A percentile compares a stretch with the other conserved stretches of the same genome.
These are phyloP conservation scores for Strix aluco DNA, from an alignment of 2,113 vertebrate genomes.

Conservation along the genomic window DNA sequence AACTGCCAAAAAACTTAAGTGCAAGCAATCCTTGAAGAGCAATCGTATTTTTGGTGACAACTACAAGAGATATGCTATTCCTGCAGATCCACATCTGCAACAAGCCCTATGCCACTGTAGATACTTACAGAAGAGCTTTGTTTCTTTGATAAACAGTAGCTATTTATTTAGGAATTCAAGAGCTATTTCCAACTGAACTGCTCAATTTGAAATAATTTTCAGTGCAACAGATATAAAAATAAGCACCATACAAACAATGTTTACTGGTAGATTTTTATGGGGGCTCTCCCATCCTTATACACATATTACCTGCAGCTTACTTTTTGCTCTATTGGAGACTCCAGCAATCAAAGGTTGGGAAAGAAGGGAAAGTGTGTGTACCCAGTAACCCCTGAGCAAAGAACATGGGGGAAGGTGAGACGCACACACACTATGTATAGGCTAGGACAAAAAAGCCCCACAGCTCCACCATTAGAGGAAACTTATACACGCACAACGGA, in stretches of 20 bases:
- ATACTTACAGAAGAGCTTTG: background rate
- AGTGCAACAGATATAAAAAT: background rate
- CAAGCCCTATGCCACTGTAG: background rate
- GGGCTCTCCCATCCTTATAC: background rate
- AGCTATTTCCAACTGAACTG: background rate
- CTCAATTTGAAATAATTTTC: background rate
- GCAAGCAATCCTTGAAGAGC: background rate
- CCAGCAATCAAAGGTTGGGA: background rate
- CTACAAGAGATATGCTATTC: background rate
- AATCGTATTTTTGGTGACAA: background rate
- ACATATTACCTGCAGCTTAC: background rate
- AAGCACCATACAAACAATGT: background rate
- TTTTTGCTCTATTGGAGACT: background rate
- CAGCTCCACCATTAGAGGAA: background rate
- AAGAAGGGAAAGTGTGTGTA: background rate
- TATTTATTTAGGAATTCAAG: background rate
- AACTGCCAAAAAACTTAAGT: background rate
- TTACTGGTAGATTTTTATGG: background rate
- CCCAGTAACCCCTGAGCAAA: background rate
- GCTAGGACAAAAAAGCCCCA: background rate
- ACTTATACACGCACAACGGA: fast-evolving
- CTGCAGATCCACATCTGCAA: background rate
- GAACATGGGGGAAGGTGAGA: background rate
- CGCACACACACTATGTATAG: no score
- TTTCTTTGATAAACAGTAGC: background rate